Conservation (phyloP, 2,113 vertebrate species). For the Cranoglanis bouderius region DNA sequence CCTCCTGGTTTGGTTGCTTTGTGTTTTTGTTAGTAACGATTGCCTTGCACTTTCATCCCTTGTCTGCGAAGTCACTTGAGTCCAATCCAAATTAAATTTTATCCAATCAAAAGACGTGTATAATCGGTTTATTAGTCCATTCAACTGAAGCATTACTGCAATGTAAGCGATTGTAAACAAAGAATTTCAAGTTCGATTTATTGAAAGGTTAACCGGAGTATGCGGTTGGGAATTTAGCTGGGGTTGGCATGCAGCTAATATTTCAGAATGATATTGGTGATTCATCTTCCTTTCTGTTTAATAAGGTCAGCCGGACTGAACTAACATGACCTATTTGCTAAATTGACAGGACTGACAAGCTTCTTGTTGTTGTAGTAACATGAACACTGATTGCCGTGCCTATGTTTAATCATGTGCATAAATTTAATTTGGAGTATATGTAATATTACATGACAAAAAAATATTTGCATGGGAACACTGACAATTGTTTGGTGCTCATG, state of each 20-base stretch:
- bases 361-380: neutral
- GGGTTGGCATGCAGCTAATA: neutral
- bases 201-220: neutral
- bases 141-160: neutral
- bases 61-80: neutral
- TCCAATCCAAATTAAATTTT: neutral
- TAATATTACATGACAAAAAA: conserved; percentile 6
- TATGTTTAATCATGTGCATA: neutral
- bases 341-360: neutral
- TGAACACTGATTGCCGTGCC: too few species aligned
- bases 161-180: neutral
- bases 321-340: neutral
- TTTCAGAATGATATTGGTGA: neutral
- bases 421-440: neutral
- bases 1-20: neutral
- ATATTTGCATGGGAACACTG: neutral
- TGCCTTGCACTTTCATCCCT: neutral
- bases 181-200: conserved; percentile 4
- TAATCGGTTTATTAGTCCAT: neutral
- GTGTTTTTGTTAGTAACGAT: neutral
- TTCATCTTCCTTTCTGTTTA: neutral
- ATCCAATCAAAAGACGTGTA: neutral
- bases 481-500: neutral
- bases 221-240: neutral
- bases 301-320: neutral